Conservation (phyloP, 2,113 vertebrate species). For the Etia nguti region DNA sequence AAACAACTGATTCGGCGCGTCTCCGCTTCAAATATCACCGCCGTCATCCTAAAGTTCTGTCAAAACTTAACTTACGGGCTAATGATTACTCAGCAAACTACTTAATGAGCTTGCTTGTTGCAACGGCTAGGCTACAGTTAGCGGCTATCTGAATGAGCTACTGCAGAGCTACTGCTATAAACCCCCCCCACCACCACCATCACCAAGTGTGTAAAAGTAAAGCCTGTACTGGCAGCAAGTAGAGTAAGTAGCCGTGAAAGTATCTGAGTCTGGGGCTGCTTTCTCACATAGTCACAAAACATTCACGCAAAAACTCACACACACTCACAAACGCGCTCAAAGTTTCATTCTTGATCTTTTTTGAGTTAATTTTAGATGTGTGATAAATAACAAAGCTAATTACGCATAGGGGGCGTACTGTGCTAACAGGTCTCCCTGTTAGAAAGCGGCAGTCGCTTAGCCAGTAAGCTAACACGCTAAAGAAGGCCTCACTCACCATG, state of each 20-base stretch:
- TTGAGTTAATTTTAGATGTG: background rate
- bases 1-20: background rate
- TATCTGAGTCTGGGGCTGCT: background rate
- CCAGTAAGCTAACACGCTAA: conserved; percentile 6
- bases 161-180: background rate
- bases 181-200: background rate
- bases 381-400: background rate
- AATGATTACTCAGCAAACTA: conserved; percentile 73
- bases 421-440: conserved; percentile 20
- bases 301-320: background rate
- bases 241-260: background rate
- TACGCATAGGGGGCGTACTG: background rate
- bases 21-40: background rate
- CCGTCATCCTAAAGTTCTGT: background rate
- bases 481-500: conserved; percentile 77
- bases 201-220: background rate
- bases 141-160: background rate
- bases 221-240: background rate
- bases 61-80: conserved; percentile 26
- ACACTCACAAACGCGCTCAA: background rate
- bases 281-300: background rate
- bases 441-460: background rate
- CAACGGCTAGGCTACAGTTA: conserved; percentile 29
- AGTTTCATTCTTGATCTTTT: background rate
- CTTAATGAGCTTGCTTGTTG: conserved; percentile 55